A percentile compares a stretch with the other conserved stretches of the same genome.
phyloP scores from a whole-genome alignment of 2,888 invertebrate species.

The Auanema freiburgensis region DNA sequence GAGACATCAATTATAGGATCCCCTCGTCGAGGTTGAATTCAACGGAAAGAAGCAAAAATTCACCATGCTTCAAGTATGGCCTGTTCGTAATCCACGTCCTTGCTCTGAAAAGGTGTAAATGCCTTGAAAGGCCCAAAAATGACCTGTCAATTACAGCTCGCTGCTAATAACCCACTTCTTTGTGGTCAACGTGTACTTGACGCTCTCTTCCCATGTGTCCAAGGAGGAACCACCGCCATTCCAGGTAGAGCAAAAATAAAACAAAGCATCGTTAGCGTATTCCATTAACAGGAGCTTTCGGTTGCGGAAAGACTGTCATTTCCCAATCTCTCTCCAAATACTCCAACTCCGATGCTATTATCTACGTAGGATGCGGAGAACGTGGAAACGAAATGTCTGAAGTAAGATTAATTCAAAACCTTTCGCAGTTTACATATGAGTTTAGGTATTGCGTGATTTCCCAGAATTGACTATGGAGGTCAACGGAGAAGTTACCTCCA shows the following conservation, averaged over 20 bases:
- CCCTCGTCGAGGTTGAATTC: conserved; percentile 97
- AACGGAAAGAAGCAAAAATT: conserved; percentile 89
- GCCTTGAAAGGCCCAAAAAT: not conserved
- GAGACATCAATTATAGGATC: conserved; percentile 73
- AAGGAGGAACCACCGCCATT: conserved; percentile 65
- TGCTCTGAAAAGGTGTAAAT: conserved; percentile 80
- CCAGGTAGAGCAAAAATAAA: conserved; percentile 56
- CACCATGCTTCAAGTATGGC: conserved; percentile 96
- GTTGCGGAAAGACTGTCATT: conserved; percentile 99
- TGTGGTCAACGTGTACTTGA: conserved; percentile 98
- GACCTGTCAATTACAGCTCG: conserved; percentile 70
- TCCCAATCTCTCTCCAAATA: conserved; percentile 98
- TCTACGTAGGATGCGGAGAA: conserved; percentile 99
- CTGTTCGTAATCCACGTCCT: conserved; percentile 94
- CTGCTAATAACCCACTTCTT: conserved; percentile 94
- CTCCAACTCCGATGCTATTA: conserved; percentile 98
- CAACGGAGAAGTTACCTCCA: conserved; percentile 88
- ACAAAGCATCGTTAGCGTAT: not conserved
- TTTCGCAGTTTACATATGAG: no score
- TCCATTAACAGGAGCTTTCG: conserved; percentile 81
- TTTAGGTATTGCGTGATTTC: conserved; percentile 83
- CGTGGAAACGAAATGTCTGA: conserved; percentile 99
- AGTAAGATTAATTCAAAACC: not conserved
- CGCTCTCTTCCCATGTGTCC: conserved; percentile 88
- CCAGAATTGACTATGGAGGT: conserved; percentile 96